Conservation (phyloP, 2,113 vertebrate genomes). For the Apaloderma vittatum region DNA sequence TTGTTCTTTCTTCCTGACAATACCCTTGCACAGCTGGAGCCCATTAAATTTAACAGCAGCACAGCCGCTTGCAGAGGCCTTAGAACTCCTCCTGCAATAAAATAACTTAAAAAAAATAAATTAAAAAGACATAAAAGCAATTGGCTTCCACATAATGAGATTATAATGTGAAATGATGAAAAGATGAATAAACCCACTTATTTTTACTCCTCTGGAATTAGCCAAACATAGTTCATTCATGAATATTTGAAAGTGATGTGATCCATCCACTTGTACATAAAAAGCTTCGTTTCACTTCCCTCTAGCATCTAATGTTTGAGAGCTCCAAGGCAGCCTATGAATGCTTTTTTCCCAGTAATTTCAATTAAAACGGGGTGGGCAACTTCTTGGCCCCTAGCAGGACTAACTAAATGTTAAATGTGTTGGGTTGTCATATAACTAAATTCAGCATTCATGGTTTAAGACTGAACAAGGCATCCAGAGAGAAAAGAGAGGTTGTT, state of each 20-base stretch:
- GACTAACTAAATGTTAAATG: not conserved
- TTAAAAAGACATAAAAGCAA: slow-evolving; percentile 20
- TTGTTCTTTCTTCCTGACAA: not conserved
- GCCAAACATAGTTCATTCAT: slow-evolving; percentile 7
- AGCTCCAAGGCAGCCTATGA: not conserved
- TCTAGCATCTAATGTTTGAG: not conserved
- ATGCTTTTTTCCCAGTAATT: not conserved
- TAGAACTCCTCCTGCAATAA: slow-evolving; percentile 19
- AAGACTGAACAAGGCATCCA: not conserved
- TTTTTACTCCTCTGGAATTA: slow-evolving; percentile 28
- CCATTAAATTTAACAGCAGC: slow-evolving; percentile 52
- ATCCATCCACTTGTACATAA: not conserved
- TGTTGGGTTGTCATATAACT: not conserved
- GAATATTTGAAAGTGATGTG: not conserved
- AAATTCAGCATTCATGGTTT: not conserved
- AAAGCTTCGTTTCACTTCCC: not conserved
- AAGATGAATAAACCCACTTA: slow-evolving; percentile 27
- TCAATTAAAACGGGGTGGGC: not conserved
- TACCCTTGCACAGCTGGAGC: slow-evolving; percentile 40
- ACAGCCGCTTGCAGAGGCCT: not conserved
- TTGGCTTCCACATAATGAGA: slow-evolving; percentile 21
- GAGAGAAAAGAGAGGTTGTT: not conserved
- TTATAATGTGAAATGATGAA: slow-evolving; percentile 44
- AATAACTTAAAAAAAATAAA: not conserved
- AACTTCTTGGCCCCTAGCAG: not conserved